These are phyloP conservation scores for Micronisus gabar DNA, from an alignment of 2,113 vertebrate species.

Conservation along the genomic window DNA sequence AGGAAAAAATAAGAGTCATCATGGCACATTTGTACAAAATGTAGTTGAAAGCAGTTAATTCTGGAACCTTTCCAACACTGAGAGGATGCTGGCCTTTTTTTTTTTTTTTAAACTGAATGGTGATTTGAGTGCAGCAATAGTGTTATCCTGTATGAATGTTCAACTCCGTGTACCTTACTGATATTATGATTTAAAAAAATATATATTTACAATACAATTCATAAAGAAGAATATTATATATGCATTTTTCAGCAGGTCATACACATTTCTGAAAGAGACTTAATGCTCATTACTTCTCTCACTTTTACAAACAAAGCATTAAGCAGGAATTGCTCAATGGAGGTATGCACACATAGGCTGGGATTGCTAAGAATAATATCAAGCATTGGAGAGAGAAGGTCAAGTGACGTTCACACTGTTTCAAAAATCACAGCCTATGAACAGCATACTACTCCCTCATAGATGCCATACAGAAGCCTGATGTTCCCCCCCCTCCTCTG, in stretches of 20 bases:
- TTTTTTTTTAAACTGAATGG: neutral
- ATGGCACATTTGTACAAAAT: neutral
- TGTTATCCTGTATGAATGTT: neutral
- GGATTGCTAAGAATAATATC: neutral
- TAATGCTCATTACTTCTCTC: neutral
- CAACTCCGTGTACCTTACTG: neutral
- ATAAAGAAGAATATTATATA: neutral
- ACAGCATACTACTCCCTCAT: neutral
- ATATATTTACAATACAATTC: neutral
- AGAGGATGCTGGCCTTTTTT: neutral
- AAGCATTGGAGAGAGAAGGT: neutral
- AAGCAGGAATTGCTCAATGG: neutral
- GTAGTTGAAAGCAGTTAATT: neutral
- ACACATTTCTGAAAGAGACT: neutral
- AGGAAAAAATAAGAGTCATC: neutral
- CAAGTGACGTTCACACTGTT: neutral
- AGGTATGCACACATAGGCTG: neutral
- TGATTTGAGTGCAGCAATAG: neutral
- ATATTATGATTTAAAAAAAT: neutral
- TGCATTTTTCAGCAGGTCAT: neutral
- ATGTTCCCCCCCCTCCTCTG: neutral
- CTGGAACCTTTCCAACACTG: neutral
- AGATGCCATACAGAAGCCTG: neutral
- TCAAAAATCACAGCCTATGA: neutral
- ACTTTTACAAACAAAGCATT: neutral